These are phyloP conservation scores for Lamellibrachia satsuma DNA, from an alignment of 2,888 invertebrate species.

Conservation along the genomic window DNA sequence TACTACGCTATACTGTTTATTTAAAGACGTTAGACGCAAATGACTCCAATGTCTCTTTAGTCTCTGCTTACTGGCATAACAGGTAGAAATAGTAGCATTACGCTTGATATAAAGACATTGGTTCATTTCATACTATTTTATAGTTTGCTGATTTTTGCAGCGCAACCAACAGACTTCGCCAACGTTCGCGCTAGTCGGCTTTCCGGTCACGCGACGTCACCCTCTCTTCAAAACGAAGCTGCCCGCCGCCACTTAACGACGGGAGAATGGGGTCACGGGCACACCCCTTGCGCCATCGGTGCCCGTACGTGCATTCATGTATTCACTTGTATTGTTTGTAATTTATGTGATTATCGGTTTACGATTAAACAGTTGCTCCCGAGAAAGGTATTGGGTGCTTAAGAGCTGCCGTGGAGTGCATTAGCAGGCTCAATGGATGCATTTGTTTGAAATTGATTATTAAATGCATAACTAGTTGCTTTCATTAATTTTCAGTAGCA, in stretches of 20 bases:
- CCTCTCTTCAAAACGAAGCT: background rate
- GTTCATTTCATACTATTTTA: background rate
- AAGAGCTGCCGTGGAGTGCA: background rate
- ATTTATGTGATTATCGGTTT: background rate
- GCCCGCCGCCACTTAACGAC: background rate
- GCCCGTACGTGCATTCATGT: background rate
- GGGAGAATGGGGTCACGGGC: background rate
- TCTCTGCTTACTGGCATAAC: too few relatives aligned
- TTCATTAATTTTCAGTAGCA: background rate
- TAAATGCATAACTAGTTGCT: background rate
- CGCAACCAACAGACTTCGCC: background rate
- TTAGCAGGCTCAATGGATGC: background rate
- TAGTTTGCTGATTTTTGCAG: background rate
- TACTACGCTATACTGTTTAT: too few relatives aligned
- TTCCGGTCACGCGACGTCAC: background rate
- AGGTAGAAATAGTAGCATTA: too few relatives aligned
- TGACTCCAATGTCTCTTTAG: too few relatives aligned
- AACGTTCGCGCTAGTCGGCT: background rate
- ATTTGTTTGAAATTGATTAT: background rate
- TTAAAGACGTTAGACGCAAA: too few relatives aligned
- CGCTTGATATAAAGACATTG: too few relatives aligned
- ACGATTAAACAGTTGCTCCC: background rate
- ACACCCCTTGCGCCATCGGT: background rate
- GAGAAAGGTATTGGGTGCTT: background rate
- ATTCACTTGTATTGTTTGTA: background rate